A percentile compares a stretch with the other conserved stretches of the same genome.
These are phyloP conservation scores for Zaprionus nigranus DNA, from an alignment of 1,140 invertebrate species.

Conservation along the genomic window DNA sequence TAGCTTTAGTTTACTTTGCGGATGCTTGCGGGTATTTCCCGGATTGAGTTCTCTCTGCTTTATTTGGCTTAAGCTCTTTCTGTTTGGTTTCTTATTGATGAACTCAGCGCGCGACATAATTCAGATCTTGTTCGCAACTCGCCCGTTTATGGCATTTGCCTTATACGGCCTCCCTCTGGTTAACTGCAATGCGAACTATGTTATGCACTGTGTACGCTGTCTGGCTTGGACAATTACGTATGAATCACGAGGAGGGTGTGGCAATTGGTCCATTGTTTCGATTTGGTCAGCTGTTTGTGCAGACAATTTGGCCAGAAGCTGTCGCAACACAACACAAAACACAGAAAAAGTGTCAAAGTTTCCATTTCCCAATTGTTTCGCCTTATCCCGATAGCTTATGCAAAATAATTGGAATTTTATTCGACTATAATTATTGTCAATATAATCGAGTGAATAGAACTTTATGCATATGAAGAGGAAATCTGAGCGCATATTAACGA, in stretches of 20 bases:
- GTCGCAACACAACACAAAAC: not conserved
- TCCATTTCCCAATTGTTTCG: not conserved
- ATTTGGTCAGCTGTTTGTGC: slow-evolving; percentile 2
- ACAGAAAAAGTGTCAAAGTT: slow-evolving; percentile 7
- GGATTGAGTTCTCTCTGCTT: slow-evolving; percentile 35
- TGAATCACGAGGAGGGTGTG: slow-evolving; percentile 47
- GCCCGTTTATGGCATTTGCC: slow-evolving; percentile 66
- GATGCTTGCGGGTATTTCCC: slow-evolving; percentile 72
- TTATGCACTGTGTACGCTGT: slow-evolving; percentile 23
- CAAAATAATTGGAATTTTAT: slow-evolving; percentile 24
- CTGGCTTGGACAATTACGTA: slow-evolving; percentile 31
- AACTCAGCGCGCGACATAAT: slow-evolving; percentile 76
- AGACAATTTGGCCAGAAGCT: not conserved
- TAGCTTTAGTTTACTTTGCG: slow-evolving; percentile 43
- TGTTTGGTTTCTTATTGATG: slow-evolving; percentile 47
- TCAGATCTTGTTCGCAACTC: slow-evolving; percentile 38
- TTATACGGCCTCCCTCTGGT: slow-evolving; percentile 53
- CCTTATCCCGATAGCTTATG: not conserved
- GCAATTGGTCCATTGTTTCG: slow-evolving; percentile 26
- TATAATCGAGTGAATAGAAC: not conserved
- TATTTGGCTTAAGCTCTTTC: slow-evolving; percentile 61
- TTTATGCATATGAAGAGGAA: not conserved
- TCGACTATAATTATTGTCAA: not conserved
- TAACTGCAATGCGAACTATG: slow-evolving; percentile 61
- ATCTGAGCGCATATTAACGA: slow-evolving; percentile 13